Evolutionary conservation across 2,888 invertebrate genomes (phyloP).

Genomic region (Bimastos eiseni): DNA sequence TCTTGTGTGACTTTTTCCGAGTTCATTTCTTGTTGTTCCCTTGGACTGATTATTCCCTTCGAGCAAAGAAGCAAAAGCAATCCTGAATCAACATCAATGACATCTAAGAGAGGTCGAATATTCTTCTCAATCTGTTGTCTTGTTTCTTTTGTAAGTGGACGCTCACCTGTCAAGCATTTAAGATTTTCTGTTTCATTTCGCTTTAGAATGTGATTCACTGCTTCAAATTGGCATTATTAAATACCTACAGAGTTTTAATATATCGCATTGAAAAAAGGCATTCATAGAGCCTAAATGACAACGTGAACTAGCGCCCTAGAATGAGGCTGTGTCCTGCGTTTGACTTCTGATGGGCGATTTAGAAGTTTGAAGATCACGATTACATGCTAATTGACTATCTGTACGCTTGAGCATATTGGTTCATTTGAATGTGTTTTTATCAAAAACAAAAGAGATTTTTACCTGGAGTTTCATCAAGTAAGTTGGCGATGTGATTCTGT

Average conservation of each 20-base stretch:
- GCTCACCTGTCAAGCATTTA: background rate
- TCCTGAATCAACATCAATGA: background rate
- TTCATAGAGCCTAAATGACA: too few species aligned
- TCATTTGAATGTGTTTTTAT: too few species aligned
- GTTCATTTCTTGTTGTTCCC: background rate
- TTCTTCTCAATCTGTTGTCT: background rate
- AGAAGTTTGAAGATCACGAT: too few species aligned
- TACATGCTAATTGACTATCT: too few species aligned
- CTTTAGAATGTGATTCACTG: background rate
- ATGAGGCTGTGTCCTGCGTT: too few species aligned
- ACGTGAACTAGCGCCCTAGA: too few species aligned
- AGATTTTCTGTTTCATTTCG: background rate
- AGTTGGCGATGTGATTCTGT: background rate
- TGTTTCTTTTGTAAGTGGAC: background rate
- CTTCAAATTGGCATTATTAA: background rate
- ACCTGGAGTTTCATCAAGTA: constrained; percentile 13
- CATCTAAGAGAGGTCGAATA: background rate
- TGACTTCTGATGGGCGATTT: too few species aligned
- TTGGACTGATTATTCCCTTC: background rate
- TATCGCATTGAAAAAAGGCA: too few species aligned
- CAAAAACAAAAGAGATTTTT: background rate
- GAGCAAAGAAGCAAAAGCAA: background rate
- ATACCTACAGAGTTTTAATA: too few species aligned
- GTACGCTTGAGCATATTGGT: too few species aligned
- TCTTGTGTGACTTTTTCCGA: background rate